A percentile compares a stretch with the other conserved stretches of the same genome.
phyloP scores from a whole-genome alignment of 2,113 vertebrate species.

The Phylloscopus whistleri region DNA sequence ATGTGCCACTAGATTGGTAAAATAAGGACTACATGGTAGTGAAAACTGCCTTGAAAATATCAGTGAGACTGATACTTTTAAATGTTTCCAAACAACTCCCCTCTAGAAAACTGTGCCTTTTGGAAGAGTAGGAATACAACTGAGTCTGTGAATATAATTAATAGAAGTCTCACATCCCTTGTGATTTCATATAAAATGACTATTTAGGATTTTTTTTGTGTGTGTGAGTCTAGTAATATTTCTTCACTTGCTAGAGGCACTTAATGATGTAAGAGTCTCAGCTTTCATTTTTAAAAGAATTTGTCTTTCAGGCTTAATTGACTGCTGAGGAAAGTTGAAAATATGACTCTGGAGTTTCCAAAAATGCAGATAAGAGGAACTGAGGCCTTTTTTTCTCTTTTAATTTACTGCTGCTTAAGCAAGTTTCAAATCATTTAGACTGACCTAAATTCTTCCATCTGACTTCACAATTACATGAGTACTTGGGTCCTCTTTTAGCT shows the following conservation, averaged over 20 bases:
- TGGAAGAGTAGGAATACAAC: background rate
- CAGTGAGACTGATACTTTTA: background rate
- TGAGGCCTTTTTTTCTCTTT: background rate
- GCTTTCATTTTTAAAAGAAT: background rate
- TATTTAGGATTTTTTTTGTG: background rate
- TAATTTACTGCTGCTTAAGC: background rate
- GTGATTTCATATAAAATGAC: background rate
- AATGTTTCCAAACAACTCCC: background rate
- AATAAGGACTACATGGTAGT: background rate
- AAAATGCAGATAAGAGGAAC: background rate
- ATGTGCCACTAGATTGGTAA: background rate
- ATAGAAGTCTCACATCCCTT: background rate
- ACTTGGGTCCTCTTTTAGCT: background rate
- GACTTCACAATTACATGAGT: fast-evolving
- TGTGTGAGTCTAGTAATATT: background rate
- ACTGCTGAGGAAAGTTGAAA: background rate
- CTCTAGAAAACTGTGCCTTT: background rate
- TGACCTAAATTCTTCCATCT: background rate
- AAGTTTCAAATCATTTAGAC: background rate
- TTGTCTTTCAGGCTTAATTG: background rate
- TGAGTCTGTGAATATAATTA: background rate
- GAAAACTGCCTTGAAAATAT: background rate
- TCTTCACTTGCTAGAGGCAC: background rate
- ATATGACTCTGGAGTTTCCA: background rate
- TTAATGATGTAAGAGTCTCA: background rate